A percentile compares a stretch with the other conserved stretches of the same genome.
Conservation (phyloP, 2,113 vertebrate genomes). For the human region GRCh38 chr6:1520501-1521000, state of each 20-base stretch:
- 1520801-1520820: background rate
- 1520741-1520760: background rate
- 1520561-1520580: background rate
- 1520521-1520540: background rate
- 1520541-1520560: background rate
- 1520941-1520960: background rate
- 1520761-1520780: background rate
- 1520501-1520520: background rate
- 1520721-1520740: background rate
- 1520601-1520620: background rate
- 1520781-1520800: background rate
- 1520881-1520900: background rate
- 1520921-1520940: background rate
- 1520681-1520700: background rate
- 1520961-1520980: background rate
- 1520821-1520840: background rate
- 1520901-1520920: background rate
- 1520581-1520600: background rate
- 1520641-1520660: background rate
- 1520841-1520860: background rate
- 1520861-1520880: background rate
- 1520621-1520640: background rate
- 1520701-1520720: background rate
- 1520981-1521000: background rate
- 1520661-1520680: background rate